These are phyloP conservation scores for Chironomus riparius DNA, from an alignment of 2,888 invertebrate species.

Conservation along the genomic window DNA sequence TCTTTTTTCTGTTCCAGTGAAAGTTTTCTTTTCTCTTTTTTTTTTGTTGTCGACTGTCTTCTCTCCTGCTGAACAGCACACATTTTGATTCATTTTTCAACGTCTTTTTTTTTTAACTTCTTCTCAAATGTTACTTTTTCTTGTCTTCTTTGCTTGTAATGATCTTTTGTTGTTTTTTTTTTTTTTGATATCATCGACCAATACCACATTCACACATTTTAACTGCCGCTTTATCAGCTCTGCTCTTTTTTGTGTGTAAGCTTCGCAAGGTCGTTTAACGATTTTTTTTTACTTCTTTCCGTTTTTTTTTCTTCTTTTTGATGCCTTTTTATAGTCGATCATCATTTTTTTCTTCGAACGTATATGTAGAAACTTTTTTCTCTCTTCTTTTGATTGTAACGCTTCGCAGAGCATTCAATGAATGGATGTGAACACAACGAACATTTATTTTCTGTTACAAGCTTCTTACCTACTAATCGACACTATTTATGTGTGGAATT, in stretches of 20 bases:
- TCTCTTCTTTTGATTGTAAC: neutral
- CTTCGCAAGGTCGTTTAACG: neutral
- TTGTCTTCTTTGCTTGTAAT: neutral
- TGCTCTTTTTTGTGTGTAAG: neutral
- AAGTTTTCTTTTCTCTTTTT: constrained; percentile 25
- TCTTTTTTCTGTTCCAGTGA: constrained; percentile 24
- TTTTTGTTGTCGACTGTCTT: neutral
- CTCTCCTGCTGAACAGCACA: neutral
- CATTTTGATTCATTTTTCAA: neutral
- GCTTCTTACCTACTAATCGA: neutral
- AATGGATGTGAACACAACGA: neutral
- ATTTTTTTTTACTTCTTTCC: neutral
- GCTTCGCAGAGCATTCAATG: neutral
- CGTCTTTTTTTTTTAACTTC: neutral
- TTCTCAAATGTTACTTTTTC: neutral
- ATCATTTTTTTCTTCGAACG: neutral
- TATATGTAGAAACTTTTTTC: neutral
- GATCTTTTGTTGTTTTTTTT: neutral
- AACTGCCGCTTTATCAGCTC: neutral
- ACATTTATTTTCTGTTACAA: neutral
- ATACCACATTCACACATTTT: neutral
- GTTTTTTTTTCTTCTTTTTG: neutral
- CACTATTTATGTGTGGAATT: neutral
- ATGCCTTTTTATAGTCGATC: neutral
- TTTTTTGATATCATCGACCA: neutral